These are phyloP conservation scores for Heteractis magnifica DNA, from an alignment of 92 coral and sea anemone species.

Conservation along the genomic window DNA sequence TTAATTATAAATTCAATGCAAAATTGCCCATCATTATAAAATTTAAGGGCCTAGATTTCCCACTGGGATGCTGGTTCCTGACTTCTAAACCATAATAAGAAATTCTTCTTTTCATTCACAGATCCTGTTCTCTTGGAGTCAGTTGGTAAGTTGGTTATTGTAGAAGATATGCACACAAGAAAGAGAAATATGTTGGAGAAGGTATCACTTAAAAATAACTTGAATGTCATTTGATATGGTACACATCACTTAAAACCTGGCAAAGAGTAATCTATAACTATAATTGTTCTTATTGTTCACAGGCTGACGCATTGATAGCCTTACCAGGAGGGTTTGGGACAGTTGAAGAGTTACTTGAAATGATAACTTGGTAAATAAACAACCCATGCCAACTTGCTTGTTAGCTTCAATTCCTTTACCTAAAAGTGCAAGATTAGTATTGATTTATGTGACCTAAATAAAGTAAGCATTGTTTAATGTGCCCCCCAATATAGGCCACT, in stretches of 20 bases:
- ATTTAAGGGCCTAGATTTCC: too few species aligned
- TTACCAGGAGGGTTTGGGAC: constrained; percentile 96
- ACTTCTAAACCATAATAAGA: not conserved
- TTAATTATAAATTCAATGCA: not conserved
- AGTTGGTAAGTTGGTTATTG: constrained; percentile 66
- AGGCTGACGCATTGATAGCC: constrained; percentile 94
- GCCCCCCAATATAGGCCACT: too few species aligned
- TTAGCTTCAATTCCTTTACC: not conserved
- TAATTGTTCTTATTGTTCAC: not conserved
- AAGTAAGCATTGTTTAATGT: too few species aligned
- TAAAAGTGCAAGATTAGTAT: too few species aligned
- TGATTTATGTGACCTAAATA: too few species aligned
- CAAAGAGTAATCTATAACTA: not conserved
- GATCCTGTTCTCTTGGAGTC: constrained; percentile 5
- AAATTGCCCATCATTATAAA: not conserved
- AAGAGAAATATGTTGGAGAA: constrained; percentile 73
- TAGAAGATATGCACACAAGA: constrained; percentile 91
- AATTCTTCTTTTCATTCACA: not conserved
- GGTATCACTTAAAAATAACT: constrained; percentile 33
- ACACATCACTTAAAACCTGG: not conserved
- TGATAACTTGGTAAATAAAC: constrained; percentile 79
- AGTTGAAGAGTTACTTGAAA: constrained; percentile 83
- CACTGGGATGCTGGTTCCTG: too few species aligned
- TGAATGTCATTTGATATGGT: too few species aligned
- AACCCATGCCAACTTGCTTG: not conserved